Evolutionary conservation across 2,113 vertebrate genomes (phyloP), one percentile per base, ranked within the genome.

Genomic region (Callionymus lyra): DNA sequence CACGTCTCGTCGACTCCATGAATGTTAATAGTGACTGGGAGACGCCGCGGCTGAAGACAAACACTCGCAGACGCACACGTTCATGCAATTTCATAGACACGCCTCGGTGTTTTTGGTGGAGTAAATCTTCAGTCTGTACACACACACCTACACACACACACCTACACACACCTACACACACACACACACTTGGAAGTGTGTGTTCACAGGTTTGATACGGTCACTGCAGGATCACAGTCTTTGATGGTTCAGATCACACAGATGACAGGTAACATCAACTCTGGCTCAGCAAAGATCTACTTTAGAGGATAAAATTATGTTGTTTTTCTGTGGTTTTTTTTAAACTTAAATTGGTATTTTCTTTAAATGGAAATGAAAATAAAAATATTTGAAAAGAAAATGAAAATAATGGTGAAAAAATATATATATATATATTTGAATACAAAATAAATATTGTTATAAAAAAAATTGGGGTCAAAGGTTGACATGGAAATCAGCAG

Each of bases 21-120:
- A 84, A 85, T 86, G 79, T 81, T 85, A 84, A 86, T 85, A 77
- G 69, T 73, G 65, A 72, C 57, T 53, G 63, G 65, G 73, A 56
- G 50, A 62, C 65, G 61, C 56, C 38, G 44, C 34, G 65, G 41
- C 37, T 57, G 19, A 49, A 47, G n/a, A 68, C 47, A 60, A 58
- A 63, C 45, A 57, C 33, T 6, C 37, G 45, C 34, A 61, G 18
- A 47, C 36, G 45, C 32, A 47, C 0, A 11, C 13, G 10, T 9
- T 8, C 53, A 44, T 63, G 53, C 50, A 67, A 66, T 54, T 45
- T 49, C 57, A 59, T 44, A 47, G 52, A 65, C 63, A 66, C n/a
- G 31, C 38, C 13, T 35, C 21, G 62, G 33, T 57, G 49, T 61
- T 70, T 71, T 67, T 55, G n/a, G 53, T 62, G 36, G 39, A 63